Evolutionary conservation across 2,113 vertebrate genomes (phyloP), one percentile per base, ranked within the genome.

Genomic region (Ceyx cyanopectus): DNA sequence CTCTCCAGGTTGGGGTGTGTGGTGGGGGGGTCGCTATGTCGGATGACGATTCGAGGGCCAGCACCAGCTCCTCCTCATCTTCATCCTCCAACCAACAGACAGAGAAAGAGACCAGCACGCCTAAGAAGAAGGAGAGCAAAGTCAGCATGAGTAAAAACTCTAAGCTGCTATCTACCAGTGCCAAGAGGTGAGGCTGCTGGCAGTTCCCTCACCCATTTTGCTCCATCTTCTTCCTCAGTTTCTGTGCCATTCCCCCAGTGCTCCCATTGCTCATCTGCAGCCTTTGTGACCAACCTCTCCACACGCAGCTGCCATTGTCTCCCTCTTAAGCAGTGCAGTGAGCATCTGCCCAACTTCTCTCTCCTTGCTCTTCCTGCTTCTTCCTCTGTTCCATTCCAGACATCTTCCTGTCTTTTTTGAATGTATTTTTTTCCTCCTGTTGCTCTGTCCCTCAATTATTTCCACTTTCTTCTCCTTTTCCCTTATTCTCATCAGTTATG

Each of bases 1-100:
- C 94, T 96, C 92, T 96, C 96, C 96, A 97, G 97, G 96, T 97
- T 96, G 97, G 97, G 97, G 98, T 97, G 97, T 97, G 97, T 98
- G 98, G 97, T 97, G 97, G 97, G 98, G 96, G 98, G 98, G 98
- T 98, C 98, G 98, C 97, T 98, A 99, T 99, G 99, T 99, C 99
- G 98, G 99, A 99, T 99, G 99, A 99, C 98, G 99, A 99, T 98
- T 99, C 99, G 83, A 98, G 98, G 98, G 98, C 99, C 98, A 99
- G 99, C 98, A 98, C 98, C 97, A 99, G 98, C 98, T 99, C 99
- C 98, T 98, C 98, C 34, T 99, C 98, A 90, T 98, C 98, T 85
- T 98, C 99, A 86, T 99, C 98, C 75, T 99, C 98, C 95, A 98
- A 97, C 96, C 98, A 98, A 96, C 98, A 98, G 92, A 98, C 98